Evolutionary conservation across 2,113 vertebrate genomes (phyloP).

Genomic region (Propithecus coquereli): DNA sequence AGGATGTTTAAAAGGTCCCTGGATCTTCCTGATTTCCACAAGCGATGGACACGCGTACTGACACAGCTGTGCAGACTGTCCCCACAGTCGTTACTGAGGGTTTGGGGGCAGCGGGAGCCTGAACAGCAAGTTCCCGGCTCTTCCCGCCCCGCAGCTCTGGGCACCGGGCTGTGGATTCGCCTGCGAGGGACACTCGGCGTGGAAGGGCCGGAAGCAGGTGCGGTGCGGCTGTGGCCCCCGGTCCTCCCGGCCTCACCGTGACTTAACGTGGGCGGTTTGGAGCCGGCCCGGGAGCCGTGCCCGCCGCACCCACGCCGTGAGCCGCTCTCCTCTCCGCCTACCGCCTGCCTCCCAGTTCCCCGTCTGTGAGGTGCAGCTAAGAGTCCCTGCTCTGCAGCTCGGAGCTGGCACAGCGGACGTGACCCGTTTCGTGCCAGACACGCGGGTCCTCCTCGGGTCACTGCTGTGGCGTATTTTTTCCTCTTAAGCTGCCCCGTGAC

Average conservation of each 20-base stretch:
- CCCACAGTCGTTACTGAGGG: too few relatives aligned
- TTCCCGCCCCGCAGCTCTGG: neutral
- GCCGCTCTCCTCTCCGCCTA: accelerated
- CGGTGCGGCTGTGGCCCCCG: accelerated
- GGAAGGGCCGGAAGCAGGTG: neutral
- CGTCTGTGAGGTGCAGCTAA: neutral
- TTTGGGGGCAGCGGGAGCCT: too few relatives aligned
- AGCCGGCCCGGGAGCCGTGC: neutral
- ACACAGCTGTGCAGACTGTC: accelerated
- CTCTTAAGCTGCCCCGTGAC: neutral
- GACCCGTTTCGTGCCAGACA: neutral
- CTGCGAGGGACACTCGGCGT: too few relatives aligned
- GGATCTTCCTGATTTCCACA: neutral
- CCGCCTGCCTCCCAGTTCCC: too few relatives aligned
- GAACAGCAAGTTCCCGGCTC: neutral
- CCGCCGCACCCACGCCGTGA: accelerated
- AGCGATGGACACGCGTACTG: neutral
- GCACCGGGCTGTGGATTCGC: neutral
- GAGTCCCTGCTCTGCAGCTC: neutral
- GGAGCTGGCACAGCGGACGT: accelerated
- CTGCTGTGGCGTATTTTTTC: neutral
- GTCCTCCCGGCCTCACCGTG: accelerated
- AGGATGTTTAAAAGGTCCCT: neutral
- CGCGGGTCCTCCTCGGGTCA: accelerated
- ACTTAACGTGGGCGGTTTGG: accelerated